Percentiles rank a stretch among this genome's conserved stretches.
Conservation (phyloP, 2,888 invertebrate species). For the Chelonus formosanus region DNA sequence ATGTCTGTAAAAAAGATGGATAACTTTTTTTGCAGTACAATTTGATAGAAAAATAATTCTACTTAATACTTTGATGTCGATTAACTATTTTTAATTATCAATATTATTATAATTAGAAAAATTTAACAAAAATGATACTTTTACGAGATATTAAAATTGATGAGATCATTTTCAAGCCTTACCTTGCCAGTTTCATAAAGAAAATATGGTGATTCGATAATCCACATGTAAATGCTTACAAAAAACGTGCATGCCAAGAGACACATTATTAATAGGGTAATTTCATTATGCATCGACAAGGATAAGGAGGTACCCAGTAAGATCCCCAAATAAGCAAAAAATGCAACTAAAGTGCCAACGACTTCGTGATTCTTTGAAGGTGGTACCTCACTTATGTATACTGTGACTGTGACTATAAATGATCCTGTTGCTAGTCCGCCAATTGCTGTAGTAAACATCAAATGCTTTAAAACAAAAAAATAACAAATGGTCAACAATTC, state of each 20-base stretch:
- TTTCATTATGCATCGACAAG: conserved; percentile 29
- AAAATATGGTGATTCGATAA: conserved; percentile 49
- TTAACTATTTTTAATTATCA: too few relatives aligned
- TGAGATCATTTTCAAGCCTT: background rate
- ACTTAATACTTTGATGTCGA: too few relatives aligned
- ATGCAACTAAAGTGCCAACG: conserved; percentile 36
- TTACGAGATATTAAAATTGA: too few relatives aligned
- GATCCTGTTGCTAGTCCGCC: conserved; percentile 45
- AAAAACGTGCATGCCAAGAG: conserved; percentile 38
- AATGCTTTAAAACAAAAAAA: conserved; percentile 31
- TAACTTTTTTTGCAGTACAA: background rate
- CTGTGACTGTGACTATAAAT: conserved; percentile 42
- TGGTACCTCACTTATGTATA: conserved; percentile 47
- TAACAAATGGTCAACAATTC: background rate
- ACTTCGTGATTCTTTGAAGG: conserved; percentile 37
- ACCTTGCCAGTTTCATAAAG: conserved; percentile 45
- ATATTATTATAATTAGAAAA: background rate
- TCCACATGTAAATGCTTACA: conserved; percentile 37
- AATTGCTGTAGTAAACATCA: conserved; percentile 39
- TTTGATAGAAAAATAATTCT: background rate
- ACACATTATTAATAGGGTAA: conserved; percentile 34
- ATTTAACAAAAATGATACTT: background rate
- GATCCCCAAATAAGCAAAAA: conserved; percentile 43
- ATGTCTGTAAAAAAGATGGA: conserved; percentile 32
- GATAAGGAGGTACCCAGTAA: conserved; percentile 38